Percentiles rank a stretch among this genome's conserved stretches.
These are phyloP conservation scores for Miniopterus natalensis DNA, from an alignment of 2,113 vertebrate genomes.

Conservation along the genomic window DNA sequence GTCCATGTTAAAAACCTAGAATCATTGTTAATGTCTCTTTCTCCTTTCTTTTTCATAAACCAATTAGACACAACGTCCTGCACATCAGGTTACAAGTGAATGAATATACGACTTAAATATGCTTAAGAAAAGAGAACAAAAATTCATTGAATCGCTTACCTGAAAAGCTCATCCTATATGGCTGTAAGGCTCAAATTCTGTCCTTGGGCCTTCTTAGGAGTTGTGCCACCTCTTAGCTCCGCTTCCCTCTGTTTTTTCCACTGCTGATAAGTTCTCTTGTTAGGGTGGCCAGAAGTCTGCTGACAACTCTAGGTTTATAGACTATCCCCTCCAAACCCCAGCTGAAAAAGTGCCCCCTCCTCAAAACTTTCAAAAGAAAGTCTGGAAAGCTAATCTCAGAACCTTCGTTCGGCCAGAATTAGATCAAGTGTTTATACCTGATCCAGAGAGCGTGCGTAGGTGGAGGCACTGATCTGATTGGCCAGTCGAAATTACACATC, in stretches of 20 bases:
- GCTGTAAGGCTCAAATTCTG: not conserved
- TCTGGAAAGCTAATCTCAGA: not conserved
- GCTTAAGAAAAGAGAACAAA: not conserved
- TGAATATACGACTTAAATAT: slow-evolving; percentile 17
- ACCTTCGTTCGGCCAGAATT: not conserved
- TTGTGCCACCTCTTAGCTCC: not conserved
- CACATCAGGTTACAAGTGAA: not conserved
- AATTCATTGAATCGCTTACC: not conserved
- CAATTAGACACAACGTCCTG: not conserved
- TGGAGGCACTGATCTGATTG: not conserved
- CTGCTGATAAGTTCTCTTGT: not conserved
- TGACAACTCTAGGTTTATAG: not conserved
- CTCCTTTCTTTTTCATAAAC: not conserved
- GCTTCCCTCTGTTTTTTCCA: not conserved
- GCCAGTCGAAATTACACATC: not conserved
- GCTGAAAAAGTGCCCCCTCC: not conserved
- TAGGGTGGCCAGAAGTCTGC: not conserved
- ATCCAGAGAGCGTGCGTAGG: not conserved
- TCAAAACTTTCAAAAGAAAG: not conserved
- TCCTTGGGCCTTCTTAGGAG: not conserved
- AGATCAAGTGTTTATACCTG: not conserved
- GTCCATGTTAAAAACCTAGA: not conserved
- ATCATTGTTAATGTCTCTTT: not conserved
- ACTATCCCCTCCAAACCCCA: not conserved
- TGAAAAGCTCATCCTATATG: not conserved